phyloP scores from a whole-genome alignment of 1,140 invertebrate genomes.

The Harpegnathos saltator region DNA sequence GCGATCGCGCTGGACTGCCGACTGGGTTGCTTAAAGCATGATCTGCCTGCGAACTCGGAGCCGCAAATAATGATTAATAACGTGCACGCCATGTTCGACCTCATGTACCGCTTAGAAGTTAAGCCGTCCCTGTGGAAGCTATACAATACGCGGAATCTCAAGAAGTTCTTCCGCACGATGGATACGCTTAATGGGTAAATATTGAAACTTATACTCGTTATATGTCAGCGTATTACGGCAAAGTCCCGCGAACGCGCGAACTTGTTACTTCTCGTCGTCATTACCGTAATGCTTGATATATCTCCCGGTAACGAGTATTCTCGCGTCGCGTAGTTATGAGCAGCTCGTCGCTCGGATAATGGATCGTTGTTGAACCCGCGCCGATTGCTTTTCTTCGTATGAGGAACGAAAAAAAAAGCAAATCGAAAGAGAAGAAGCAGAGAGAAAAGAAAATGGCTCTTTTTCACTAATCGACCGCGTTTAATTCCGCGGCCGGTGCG shows the following conservation, averaged over 20 bases:
- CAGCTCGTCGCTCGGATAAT: slow-evolving; percentile 1
- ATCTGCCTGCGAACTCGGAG: slow-evolving; percentile 86
- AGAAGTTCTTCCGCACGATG: slow-evolving; percentile 85
- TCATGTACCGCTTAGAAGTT: slow-evolving; percentile 88
- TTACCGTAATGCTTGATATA: slow-evolving; percentile 40
- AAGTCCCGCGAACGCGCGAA: slow-evolving; percentile 30
- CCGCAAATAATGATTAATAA: slow-evolving; percentile 87
- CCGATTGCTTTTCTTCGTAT: slow-evolving; percentile 24
- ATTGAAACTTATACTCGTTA: slow-evolving; percentile 51
- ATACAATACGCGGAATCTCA: slow-evolving; percentile 86
- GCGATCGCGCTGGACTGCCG: slow-evolving; percentile 89
- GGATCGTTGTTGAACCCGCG: background rate
- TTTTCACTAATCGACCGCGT: background rate
- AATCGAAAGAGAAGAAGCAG: background rate
- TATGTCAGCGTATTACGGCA: slow-evolving; percentile 32
- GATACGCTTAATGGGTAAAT: slow-evolving; percentile 78
- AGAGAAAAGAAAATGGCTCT: background rate
- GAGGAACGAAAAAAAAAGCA: background rate
- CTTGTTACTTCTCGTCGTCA: slow-evolving; percentile 36
- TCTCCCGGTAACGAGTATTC: background rate
- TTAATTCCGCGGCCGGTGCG: too few species aligned
- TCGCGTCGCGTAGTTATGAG: background rate
- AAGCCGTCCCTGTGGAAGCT: slow-evolving; percentile 88
- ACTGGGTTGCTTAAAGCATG: slow-evolving; percentile 87
- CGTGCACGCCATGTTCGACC: slow-evolving; percentile 87